phyloP scores from a whole-genome alignment of 2,113 vertebrate species.

The Ophiodon elongatus region DNA sequence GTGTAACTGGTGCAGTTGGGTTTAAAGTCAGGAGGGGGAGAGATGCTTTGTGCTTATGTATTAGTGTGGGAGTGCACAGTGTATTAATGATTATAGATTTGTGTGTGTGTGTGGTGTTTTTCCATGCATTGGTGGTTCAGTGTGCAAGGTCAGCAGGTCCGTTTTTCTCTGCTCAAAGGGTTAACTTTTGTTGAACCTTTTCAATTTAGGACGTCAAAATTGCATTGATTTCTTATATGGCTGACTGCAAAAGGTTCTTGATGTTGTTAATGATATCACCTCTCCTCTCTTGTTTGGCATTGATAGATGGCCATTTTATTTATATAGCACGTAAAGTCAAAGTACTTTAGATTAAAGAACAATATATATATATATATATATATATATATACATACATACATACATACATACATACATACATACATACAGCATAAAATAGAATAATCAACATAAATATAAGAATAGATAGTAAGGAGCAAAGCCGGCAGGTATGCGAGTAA shows the following conservation, averaged over 20 bases:
- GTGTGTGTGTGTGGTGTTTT: neutral
- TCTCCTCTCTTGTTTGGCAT: neutral
- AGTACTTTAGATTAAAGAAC: neutral
- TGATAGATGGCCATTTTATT: neutral
- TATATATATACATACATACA: too few relatives aligned
- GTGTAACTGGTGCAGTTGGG: slow-evolving; percentile 63
- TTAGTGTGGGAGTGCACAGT: slow-evolving; percentile 56
- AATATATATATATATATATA: too few relatives aligned
- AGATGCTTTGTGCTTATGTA: slow-evolving; percentile 48
- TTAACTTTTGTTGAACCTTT: neutral
- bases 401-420: too few relatives aligned
- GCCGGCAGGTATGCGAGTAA: neutral
- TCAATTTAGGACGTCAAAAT: too few relatives aligned
- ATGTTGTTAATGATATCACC: neutral
- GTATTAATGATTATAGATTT: slow-evolving; percentile 48
- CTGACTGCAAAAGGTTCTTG: neutral
- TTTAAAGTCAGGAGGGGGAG: slow-evolving; percentile 56
- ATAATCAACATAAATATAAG: neutral
- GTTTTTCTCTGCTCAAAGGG: neutral
- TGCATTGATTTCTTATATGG: neutral
- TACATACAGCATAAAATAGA: too few relatives aligned
- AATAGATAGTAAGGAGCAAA: neutral
- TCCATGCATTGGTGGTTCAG: neutral
- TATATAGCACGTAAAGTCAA: neutral
- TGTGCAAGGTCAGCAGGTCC: neutral